A percentile compares a stretch with the other conserved stretches of the same genome.
phyloP scores from a whole-genome alignment of 2,113 vertebrate genomes.

The Aphyosemion australe region DNA sequence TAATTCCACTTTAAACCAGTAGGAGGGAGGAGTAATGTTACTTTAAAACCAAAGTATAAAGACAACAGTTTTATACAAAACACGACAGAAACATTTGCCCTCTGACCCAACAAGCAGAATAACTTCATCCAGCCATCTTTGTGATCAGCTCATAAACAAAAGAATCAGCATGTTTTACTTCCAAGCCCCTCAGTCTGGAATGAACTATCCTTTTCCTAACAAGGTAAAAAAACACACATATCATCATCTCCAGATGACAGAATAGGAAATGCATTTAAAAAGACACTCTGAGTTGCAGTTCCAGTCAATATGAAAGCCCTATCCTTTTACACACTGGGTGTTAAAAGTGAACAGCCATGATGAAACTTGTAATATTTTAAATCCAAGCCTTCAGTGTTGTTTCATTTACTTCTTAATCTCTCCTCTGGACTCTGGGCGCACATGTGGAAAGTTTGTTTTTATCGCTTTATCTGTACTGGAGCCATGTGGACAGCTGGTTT shows the following conservation, averaged over 20 bases:
- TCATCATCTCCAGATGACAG: neutral
- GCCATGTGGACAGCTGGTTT: conserved; percentile 58
- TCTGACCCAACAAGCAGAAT: conserved; percentile 23
- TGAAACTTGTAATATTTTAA: conserved; percentile 26
- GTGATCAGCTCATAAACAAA: conserved; percentile 41
- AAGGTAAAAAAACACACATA: neutral
- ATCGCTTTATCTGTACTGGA: conserved; percentile 48
- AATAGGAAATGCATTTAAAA: no score
- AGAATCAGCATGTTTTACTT: conserved; percentile 1
- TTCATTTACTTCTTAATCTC: conserved; percentile 42
- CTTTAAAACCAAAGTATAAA: no score
- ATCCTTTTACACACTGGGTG: conserved; percentile 26
- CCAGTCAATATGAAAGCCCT: no score
- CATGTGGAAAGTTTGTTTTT: conserved; percentile 51
- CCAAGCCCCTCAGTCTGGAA: neutral
- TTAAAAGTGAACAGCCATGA: conserved; percentile 19
- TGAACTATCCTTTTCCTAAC: conserved; percentile 16
- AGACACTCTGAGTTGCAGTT: no score
- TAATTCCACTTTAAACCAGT: no score
- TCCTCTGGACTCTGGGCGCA: conserved; percentile 16
- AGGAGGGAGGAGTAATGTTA: no score
- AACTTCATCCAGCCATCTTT: conserved; percentile 32
- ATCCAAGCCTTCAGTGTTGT: conserved; percentile 28
- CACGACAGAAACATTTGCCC: conserved; percentile 45
- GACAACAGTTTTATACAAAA: conserved; percentile 4